phyloP scores from a whole-genome alignment of 2,797 vertebrate species.

The Thripadectes ignobilis region DNA sequence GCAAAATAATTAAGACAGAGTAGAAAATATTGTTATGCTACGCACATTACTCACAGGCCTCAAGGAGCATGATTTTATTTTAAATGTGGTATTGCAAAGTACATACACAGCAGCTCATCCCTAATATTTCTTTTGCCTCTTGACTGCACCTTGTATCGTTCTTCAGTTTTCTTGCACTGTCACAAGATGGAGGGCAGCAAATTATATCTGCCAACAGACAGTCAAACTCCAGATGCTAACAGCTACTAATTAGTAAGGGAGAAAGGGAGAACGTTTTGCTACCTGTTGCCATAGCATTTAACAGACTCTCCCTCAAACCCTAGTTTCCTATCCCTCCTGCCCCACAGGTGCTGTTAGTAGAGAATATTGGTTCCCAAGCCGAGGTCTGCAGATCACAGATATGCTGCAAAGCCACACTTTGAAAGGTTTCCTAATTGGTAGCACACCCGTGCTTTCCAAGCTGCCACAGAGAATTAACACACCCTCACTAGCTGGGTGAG shows the following conservation, averaged over 20 bases:
- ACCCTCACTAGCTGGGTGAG: not conserved
- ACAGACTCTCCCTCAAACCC: conserved; percentile 25
- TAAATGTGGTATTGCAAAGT: not conserved
- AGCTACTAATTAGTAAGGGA: conserved; percentile 38
- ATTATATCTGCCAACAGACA: not conserved
- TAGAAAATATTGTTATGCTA: not conserved
- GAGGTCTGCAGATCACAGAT: conserved; percentile 31
- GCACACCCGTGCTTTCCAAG: not conserved
- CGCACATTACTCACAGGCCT: not conserved
- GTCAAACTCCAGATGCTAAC: conserved; percentile 35
- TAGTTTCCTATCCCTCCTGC: not conserved
- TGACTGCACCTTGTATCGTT: not conserved
- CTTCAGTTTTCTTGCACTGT: not conserved
- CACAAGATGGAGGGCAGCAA: not conserved
- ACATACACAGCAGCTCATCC: not conserved
- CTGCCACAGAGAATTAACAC: not conserved
- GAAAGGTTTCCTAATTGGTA: conserved; percentile 51
- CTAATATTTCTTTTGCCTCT: not conserved
- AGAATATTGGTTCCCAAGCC: conserved; percentile 39
- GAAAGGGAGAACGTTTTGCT: conserved; percentile 6
- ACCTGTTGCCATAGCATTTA: conserved; percentile 61
- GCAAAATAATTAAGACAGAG: not conserved
- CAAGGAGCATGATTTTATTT: not conserved
- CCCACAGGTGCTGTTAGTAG: conserved; percentile 47
- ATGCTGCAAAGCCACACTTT: conserved; percentile 34